A percentile compares a stretch with the other conserved stretches of the same genome.
Conservation (phyloP, 2,797 vertebrate species). For the Acanthurus lineatus region DNA sequence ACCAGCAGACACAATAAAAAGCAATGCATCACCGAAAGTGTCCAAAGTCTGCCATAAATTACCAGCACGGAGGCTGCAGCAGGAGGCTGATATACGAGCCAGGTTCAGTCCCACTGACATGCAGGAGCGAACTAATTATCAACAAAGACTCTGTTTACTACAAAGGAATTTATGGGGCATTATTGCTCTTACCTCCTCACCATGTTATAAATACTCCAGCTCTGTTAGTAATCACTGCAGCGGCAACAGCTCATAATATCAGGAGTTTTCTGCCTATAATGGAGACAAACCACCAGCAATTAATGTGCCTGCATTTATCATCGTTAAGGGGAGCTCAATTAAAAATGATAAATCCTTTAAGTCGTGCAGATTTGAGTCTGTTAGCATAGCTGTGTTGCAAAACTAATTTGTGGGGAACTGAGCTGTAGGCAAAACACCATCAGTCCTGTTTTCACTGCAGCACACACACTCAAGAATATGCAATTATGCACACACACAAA, state of each 20-base stretch:
- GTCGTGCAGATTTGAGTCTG: slow-evolving; percentile 42
- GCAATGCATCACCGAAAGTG: slow-evolving; percentile 41
- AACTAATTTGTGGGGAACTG: slow-evolving; percentile 55
- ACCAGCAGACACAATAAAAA: slow-evolving; percentile 35
- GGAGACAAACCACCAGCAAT: slow-evolving; percentile 45
- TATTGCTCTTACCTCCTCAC: background rate
- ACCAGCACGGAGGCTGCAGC: slow-evolving; percentile 48
- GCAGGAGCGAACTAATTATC: slow-evolving; percentile 25
- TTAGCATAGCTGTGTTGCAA: slow-evolving; percentile 29
- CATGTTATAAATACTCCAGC: slow-evolving; percentile 20
- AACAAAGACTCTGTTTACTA: background rate
- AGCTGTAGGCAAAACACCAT: slow-evolving; percentile 54
- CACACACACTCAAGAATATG: slow-evolving; percentile 11
- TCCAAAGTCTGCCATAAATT: slow-evolving; percentile 47
- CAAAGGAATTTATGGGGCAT: slow-evolving; percentile 14
- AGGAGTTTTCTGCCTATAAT: slow-evolving; percentile 41
- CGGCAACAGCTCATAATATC: slow-evolving; percentile 35
- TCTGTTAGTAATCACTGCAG: slow-evolving; percentile 26
- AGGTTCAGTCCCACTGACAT: slow-evolving; percentile 3
- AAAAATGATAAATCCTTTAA: slow-evolving; percentile 55
- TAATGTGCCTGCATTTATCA: slow-evolving; percentile 57
- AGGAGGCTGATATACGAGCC: background rate
- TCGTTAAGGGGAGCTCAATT: slow-evolving; percentile 50
- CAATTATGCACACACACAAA: slow-evolving; percentile 2
- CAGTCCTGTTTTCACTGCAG: slow-evolving; percentile 26